Evolutionary conservation across 1,140 invertebrate genomes (phyloP).

Genomic region (Akabosia matsudoensis): DNA sequence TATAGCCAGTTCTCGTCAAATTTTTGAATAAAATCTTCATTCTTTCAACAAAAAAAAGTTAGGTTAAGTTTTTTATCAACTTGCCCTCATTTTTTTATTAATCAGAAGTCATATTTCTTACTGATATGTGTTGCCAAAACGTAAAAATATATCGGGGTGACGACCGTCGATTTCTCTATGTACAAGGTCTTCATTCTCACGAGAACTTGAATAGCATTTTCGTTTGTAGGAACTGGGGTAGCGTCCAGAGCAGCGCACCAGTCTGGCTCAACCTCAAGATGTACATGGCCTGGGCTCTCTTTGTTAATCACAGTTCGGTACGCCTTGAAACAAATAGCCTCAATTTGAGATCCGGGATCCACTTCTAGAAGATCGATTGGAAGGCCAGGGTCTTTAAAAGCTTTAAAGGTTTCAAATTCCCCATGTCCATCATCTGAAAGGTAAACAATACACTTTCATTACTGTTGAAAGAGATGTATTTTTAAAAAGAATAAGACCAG

Average conservation of each 20-base stretch:
- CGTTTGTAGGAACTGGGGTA: neutral
- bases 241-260: neutral
- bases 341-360: neutral
- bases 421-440: no score
- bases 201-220: neutral
- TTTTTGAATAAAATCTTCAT: no score
- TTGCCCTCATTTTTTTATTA: no score
- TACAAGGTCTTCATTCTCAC: neutral
- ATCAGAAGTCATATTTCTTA: no score
- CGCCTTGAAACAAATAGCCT: constrained; percentile 1
- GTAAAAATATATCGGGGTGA: neutral
- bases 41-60: no score
- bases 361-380: neutral
- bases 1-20: no score
- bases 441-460: no score
- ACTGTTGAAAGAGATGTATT: no score
- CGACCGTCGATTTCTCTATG: neutral
- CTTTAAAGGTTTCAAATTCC: neutral
- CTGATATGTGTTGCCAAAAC: neutral
- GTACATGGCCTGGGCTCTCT: neutral
- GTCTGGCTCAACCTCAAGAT: neutral
- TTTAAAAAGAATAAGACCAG: no score
- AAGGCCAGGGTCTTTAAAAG: neutral
- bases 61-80: no score
- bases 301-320: neutral